Conservation (phyloP, 2,113 vertebrate genomes). For the Merops nubicus region DNA sequence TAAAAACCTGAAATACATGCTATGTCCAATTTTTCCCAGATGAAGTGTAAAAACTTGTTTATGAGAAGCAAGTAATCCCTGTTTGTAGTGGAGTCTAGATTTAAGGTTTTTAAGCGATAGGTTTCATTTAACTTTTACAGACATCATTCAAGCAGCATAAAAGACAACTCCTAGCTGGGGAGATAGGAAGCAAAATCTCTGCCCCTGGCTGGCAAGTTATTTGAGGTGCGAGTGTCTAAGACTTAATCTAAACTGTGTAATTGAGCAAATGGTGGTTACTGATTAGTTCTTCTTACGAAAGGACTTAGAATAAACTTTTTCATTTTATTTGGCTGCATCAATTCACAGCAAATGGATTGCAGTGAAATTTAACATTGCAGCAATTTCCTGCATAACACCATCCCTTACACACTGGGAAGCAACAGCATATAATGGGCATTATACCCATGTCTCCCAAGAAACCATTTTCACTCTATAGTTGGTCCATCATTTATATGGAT, state of each 20-base stretch:
- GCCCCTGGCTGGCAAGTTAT: neutral
- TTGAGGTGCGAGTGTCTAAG: neutral
- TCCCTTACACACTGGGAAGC: neutral
- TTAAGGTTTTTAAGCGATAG: neutral
- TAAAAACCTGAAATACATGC: neutral
- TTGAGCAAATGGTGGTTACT: neutral
- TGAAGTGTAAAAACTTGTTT: neutral
- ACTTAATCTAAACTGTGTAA: conserved; percentile 3
- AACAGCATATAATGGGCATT: neutral
- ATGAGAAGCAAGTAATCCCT: neutral
- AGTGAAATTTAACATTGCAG: conserved; percentile 40
- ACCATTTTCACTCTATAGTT: conserved; percentile 41
- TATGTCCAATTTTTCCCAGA: neutral
- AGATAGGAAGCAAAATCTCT: neutral
- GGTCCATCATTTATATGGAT: conserved; percentile 44
- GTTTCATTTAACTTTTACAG: neutral
- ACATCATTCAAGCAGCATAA: neutral
- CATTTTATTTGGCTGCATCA: conserved; percentile 43
- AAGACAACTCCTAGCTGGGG: neutral
- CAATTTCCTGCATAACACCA: conserved; percentile 12
- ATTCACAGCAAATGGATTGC: conserved; percentile 50
- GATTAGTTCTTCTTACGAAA: neutral
- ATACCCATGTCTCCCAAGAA: conserved; percentile 4
- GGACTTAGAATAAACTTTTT: conserved; percentile 23
- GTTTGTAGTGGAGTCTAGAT: neutral